Evolutionary conservation across 2,113 vertebrate genomes (phyloP).

Genomic region (Camarhynchus parvulus): DNA sequence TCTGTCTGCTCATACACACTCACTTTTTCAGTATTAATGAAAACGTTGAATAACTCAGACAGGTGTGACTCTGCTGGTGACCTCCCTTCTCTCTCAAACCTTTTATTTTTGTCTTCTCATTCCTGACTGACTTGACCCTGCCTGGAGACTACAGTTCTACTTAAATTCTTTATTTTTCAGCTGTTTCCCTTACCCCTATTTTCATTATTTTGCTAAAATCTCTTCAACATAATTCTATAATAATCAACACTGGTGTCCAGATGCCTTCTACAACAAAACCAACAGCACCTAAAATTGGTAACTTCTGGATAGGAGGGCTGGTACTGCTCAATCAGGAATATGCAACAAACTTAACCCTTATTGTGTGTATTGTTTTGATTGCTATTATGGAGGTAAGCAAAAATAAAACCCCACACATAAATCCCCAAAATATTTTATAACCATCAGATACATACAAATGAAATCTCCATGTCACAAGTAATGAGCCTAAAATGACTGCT

Average conservation of each 20-base stretch:
- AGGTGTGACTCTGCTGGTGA: neutral
- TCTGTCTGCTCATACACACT: neutral
- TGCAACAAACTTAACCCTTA: neutral
- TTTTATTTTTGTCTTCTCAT: neutral
- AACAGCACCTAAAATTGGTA: neutral
- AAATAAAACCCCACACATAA: neutral
- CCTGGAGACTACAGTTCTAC: neutral
- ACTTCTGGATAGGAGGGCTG: neutral
- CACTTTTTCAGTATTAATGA: neutral
- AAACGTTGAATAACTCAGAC: neutral
- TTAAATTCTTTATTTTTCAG: neutral
- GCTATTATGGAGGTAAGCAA: accelerated
- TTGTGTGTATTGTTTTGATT: neutral
- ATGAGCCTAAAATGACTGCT: neutral
- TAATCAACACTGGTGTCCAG: neutral
- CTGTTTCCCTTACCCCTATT: neutral
- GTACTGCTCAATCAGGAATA: neutral
- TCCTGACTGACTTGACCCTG: neutral
- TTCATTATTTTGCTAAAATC: neutral
- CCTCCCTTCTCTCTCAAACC: neutral
- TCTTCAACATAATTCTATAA: neutral
- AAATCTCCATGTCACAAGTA: neutral
- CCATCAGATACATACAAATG: neutral
- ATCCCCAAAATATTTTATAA: neutral
- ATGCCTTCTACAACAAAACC: neutral